Base-by-base conservation (phyloP, 2,113 vertebrate genomes). In the Dipodomys stephensi region DNA sequence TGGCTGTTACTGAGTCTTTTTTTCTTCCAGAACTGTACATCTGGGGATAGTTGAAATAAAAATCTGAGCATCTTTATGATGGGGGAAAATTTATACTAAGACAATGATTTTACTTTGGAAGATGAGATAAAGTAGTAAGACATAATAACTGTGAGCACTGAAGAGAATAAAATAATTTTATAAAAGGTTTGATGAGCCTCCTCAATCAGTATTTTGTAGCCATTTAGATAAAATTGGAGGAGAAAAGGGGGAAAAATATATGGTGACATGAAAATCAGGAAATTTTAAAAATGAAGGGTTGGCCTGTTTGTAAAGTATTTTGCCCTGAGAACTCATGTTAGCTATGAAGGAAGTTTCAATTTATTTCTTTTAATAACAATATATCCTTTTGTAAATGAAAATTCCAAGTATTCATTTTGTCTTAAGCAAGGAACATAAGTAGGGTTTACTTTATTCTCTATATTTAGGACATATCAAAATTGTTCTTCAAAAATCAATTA, bases 201-300 rank as follows among this genome's bases (percentile, higher is more conserved):
- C 20, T 8, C n/a, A 76, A 13, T 83, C 46, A 91, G 15, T 94
- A 62, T 79, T 86, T 39, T 93, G n/a, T 93, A 25, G 91, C 90
- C 83, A 76, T 39, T 94, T 81, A 79, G 15, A 53, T 90, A 86
- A 92, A 96, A 73, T 71, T 96, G 62, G 53, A 82, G 13, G 22
- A 91, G 15, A 81, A n/a, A 83, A 90, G 28, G 2, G 1, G 12
- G 15, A 71, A 92, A 73, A 93, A 57, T 60, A 92, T 10, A 62
- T 78, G 25, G 28, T 65, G 35, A 32, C 20, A 77, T 90, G 30
- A 76, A 87, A 79, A 91, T 93, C 71, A 91, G 72, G n/a, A 85
- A 92, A 71, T 3, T 68, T 1, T 65, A 35, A 89, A 88, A 83
- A 68, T 90, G 44, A 95, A 93, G 15, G 18, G 0, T 87, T 84